Percentiles rank a stretch among this genome's conserved stretches.
Evolutionary conservation across 2,888 invertebrate species (phyloP).

Genomic region (Phyllotreta cruciferae): DNA sequence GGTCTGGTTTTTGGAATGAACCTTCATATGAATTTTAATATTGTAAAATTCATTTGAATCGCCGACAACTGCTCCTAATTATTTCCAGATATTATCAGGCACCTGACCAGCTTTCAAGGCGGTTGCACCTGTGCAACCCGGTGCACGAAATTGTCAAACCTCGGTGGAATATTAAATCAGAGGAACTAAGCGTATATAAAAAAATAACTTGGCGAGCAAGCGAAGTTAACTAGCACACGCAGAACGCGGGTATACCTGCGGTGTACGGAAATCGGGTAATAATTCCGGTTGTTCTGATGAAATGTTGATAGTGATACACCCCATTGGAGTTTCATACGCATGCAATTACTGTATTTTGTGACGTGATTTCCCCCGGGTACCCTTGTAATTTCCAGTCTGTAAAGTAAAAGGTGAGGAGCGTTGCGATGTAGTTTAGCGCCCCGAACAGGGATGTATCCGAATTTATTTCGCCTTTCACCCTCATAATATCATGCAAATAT

Average conservation of each 20-base stretch:
- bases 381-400: conserved; percentile 38
- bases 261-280: conserved; percentile 15
- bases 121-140: too few species aligned
- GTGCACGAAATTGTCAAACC: too few species aligned
- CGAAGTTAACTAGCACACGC: neutral
- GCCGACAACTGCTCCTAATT: too few species aligned
- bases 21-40: too few species aligned
- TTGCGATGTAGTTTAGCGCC: conserved; percentile 19
- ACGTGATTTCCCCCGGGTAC: conserved; percentile 50
- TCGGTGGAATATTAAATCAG: too few species aligned
- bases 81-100: too few species aligned
- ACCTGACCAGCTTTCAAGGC: too few species aligned
- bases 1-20: too few species aligned
- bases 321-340: conserved; percentile 26
- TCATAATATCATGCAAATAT: too few species aligned
- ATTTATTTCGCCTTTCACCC: neutral
- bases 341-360: conserved; percentile 46
- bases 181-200: too few species aligned
- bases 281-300: conserved; percentile 21
- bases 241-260: neutral
- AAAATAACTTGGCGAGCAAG: too few species aligned
- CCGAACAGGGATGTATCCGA: conserved; percentile 6
- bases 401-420: conserved; percentile 34
- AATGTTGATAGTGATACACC: conserved; percentile 24
- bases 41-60: too few species aligned